Evolutionary conservation across 2,113 vertebrate species (phyloP), one percentile per base, ranked within the genome.

Genomic region (Sylvietta virens): DNA sequence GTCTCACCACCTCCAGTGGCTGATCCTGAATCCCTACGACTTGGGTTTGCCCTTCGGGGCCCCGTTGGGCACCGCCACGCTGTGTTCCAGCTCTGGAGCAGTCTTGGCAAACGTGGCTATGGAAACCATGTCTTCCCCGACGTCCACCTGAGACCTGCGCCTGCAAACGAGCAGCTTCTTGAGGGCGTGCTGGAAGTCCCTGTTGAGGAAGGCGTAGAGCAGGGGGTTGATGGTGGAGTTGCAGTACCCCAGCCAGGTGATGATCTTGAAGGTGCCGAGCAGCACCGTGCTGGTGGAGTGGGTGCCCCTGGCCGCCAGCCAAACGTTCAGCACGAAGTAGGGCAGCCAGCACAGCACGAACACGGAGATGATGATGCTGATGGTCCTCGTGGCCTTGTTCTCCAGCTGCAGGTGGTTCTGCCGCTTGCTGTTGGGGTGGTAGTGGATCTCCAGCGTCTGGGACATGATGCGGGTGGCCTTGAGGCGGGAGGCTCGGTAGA

Each of bases 271-370:
- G 53, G 94, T 39, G 33, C 95, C 92, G 2, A 85, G 56, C 69
- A 98, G 48, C 58, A 97, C 81, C 0, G 79, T 71, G 82, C 97
- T 97, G 10, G 97, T 87, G 33, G 98, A 98, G 48, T 96, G 76
- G 7, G 97, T 84, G n/a, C 98, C 98, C 42, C 95, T 92, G 45
- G 98, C 95, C 1, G 98, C 98, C 20, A 98, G 95, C 91, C 98
- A 97, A 12, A 98, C 98, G 11, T 99, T 99, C 54, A 98, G 93
- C 83, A 98, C 98, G 50, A 99, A 99, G 95, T 99, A 99, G 0
- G 98, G 99, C 86, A 99, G 97, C 98, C 99, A 99, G 94, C 99
- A 99, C n/a, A 99, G 96, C 56, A 99, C 98, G 6, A 99, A 99
- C 17, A 97, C 98, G 0, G 98, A 99, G 24, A 99, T 98, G 82